phyloP scores from a whole-genome alignment of 2,797 vertebrate genomes.

The Mormyrops attenuatus region DNA sequence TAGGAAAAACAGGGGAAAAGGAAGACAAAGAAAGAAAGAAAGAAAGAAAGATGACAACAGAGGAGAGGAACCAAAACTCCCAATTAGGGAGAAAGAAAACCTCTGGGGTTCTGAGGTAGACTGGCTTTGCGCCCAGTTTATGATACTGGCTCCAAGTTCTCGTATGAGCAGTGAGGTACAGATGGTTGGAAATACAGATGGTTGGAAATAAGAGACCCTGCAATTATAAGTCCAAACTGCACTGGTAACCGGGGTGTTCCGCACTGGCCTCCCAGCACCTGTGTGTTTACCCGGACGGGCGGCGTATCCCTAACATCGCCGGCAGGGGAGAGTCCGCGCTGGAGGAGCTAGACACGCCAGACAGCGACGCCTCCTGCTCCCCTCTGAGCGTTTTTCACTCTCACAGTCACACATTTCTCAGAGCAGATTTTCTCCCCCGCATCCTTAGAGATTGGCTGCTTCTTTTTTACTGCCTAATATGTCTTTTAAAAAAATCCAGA shows the following conservation, averaged over 20 bases:
- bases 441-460: conserved; percentile 56
- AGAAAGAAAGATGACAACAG: background rate
- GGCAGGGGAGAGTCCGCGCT: background rate
- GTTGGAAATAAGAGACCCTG: background rate
- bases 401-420: conserved; percentile 36
- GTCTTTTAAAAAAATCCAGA: conserved; percentile 69
- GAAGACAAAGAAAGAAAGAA: background rate
- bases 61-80: background rate
- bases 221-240: background rate
- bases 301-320: no score
- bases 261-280: background rate
- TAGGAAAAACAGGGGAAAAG: no score
- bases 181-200: background rate
- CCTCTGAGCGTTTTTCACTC: conserved; percentile 14
- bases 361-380: background rate
- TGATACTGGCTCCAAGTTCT: background rate
- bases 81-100: background rate
- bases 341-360: background rate
- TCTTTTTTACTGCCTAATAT: conserved; percentile 72
- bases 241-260: background rate
- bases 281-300: background rate
- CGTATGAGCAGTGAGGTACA: background rate
- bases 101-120: background rate
- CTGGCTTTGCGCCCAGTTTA: background rate
- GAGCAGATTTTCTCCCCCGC: conserved; percentile 55